Conservation (phyloP, 2,888 invertebrate genomes). For the Phyllotreta striolata region DNA sequence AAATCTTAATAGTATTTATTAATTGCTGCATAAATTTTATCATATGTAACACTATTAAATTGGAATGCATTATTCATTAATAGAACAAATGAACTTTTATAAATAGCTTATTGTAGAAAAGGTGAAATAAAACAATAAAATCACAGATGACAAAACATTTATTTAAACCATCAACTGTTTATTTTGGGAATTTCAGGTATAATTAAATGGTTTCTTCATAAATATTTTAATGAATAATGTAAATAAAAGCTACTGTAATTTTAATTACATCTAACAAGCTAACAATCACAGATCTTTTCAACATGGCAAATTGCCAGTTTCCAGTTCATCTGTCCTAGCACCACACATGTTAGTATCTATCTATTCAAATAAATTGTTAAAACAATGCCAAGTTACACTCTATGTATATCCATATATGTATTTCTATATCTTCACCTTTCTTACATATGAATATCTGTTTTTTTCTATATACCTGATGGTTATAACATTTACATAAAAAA, state of each 20-base stretch:
- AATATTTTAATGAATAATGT: constrained; percentile 23
- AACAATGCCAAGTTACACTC: constrained; percentile 19
- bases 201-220: constrained; percentile 22
- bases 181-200: constrained; percentile 26
- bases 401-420: constrained; percentile 21
- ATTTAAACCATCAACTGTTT: constrained; percentile 31
- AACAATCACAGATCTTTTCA: constrained; percentile 51
- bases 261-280: constrained; percentile 46
- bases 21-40: too few species aligned
- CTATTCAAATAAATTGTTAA: constrained; percentile 27
- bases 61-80: neutral
- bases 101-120: constrained; percentile 1
- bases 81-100: neutral
- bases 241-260: constrained; percentile 36
- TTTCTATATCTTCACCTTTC: neutral
- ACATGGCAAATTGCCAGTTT: constrained; percentile 44
- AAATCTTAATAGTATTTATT: too few species aligned
- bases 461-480: constrained; percentile 11
- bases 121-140: constrained; percentile 14
- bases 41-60: too few species aligned
- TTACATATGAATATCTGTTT: neutral
- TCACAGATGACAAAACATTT: constrained; percentile 12
- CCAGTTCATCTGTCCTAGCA: constrained; percentile 48
- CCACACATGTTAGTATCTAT: constrained; percentile 39
- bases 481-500: constrained; percentile 13